phyloP scores from a whole-genome alignment of 2,113 vertebrate species.

The Dasyornis broadbenti region DNA sequence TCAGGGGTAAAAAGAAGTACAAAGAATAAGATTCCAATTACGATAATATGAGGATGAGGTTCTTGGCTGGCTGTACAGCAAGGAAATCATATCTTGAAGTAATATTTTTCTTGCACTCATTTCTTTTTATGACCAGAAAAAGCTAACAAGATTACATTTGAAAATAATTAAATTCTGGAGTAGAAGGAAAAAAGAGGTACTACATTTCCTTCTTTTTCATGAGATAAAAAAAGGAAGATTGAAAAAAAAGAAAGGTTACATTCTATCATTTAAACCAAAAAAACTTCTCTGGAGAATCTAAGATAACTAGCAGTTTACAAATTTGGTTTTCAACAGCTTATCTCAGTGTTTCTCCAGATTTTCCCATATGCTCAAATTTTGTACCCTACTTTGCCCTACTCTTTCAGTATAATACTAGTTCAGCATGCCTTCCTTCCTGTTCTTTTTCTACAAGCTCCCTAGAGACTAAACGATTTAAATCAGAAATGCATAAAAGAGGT shows the following conservation, averaged over 20 bases:
- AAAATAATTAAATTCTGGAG: neutral
- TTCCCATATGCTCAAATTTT: neutral
- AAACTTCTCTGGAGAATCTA: neutral
- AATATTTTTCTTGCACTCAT: neutral
- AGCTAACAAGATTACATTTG: neutral
- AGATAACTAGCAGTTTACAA: neutral
- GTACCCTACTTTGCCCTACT: neutral
- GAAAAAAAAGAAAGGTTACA: accelerated
- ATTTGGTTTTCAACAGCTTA: neutral
- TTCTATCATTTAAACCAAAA: neutral
- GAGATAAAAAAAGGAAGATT: neutral
- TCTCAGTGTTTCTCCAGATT: neutral
- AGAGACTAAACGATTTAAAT: neutral
- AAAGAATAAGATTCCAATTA: neutral
- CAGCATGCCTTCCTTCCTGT: neutral
- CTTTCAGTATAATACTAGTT: neutral
- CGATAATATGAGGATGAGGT: neutral
- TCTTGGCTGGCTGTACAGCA: neutral
- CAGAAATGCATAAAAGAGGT: neutral
- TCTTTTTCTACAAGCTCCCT: neutral
- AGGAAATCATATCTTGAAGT: neutral
- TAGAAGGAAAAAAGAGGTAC: neutral
- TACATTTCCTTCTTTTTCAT: neutral
- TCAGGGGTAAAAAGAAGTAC: accelerated
- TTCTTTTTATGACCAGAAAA: neutral